Evolutionary conservation across 2,113 vertebrate species (phyloP), one percentile per base, ranked within the genome.

Genomic region (Microcebus tavaratra): DNA sequence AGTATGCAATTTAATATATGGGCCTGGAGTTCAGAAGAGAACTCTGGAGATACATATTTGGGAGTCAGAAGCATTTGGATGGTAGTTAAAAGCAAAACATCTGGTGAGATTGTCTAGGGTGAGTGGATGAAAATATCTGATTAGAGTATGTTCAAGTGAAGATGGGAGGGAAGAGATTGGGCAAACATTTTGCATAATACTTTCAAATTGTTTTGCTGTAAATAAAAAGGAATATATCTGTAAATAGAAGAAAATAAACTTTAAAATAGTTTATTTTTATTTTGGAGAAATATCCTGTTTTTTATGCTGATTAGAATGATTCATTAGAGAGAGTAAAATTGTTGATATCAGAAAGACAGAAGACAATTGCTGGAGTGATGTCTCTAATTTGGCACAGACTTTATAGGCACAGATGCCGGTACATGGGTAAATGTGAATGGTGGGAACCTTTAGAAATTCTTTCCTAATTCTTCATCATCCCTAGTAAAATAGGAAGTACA

Each of bases 381-480:
- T 50, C 59, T 93, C 61, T 89, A 84, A 42, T 68, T 81, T 82
- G 94, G 86, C 80, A 85, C 55, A 82, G 45, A 82, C 7, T 67
- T 14, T 57, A 42, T 29, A 82, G 39, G 50, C 81, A 76, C 87
- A 97, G 73, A 93, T 95, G 80, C 61, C 53, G 27, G 65, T 86
- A 93, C 53, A 57, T 86, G 91, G 68, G 25, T 91, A 55, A 39
- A 65, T 88, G 53, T 93, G 76, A 50, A 88, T 83, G 59, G 59
- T 91, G 61, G 42, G 75, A 82, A 29, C 21, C 70, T 63, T 86
- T 87, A 36, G 42, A 86, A 90, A 95, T 92, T 97, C 34, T 72
- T 95, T 95, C 76, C 81, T 83, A 88, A 95, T 82, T 87, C 50
- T 63, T 93, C 31, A 70, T 15, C 50, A 90, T 76, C 75, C 18